phyloP scores from a whole-genome alignment of 1,140 invertebrate genomes.

The Archivesica marissinica region DNA sequence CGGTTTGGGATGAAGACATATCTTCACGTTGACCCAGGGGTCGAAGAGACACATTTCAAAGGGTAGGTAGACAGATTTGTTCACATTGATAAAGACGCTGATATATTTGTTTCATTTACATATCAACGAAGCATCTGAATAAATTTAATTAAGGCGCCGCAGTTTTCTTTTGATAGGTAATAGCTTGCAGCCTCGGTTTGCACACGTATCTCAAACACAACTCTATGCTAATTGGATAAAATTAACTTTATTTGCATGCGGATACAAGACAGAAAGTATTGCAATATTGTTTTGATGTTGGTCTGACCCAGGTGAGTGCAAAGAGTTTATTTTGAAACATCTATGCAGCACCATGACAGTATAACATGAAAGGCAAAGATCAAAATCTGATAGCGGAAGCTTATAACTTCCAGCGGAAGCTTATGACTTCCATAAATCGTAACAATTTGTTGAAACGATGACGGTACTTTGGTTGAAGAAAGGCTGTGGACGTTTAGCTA shows the following conservation, averaged over 20 bases:
- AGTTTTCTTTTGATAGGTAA: constrained; percentile 15
- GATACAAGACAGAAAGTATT: not conserved
- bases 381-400: no score
- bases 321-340: no score
- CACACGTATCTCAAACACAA: not conserved
- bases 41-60: not conserved
- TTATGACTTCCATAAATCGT: no score
- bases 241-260: not conserved
- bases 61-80: not conserved
- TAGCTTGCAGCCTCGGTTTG: not conserved
- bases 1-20: not conserved
- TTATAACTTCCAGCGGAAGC: no score
- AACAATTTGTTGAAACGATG: no score
- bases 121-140: not conserved
- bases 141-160: not conserved
- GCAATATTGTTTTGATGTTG: not conserved
- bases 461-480: no score
- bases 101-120: not conserved
- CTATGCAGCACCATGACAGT: no score
- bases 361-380: no score
- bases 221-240: not conserved
- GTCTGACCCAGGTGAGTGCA: not conserved
- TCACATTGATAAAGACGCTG: not conserved
- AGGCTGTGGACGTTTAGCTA: no score
- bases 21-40: not conserved